Conservation (phyloP, 2,113 vertebrate genomes). For the Rhizomys pruinosus region DNA sequence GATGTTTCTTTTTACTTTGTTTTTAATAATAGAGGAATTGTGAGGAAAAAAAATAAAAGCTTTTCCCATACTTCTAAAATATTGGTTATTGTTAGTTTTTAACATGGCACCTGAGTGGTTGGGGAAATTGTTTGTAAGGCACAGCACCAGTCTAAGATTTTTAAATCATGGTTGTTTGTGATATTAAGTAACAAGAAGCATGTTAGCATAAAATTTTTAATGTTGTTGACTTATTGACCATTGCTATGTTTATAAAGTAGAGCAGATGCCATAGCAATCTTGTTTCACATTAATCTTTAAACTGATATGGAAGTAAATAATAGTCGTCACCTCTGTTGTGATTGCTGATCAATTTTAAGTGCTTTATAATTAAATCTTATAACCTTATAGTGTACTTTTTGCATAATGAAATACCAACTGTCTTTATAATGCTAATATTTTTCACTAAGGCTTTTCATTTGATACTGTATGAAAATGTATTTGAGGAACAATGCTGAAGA, state of each 20-base stretch:
- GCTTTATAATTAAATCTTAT: conserved; percentile 49
- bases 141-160: neutral
- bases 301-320: conserved; percentile 37
- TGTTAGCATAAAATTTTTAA: neutral
- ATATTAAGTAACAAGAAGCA: conserved; percentile 35
- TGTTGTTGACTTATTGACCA: neutral
- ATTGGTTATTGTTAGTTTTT: neutral
- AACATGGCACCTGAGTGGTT: neutral
- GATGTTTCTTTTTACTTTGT: no score
- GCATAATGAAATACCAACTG: conserved; percentile 15
- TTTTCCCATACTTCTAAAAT: neutral
- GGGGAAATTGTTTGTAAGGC: conserved; percentile 47
- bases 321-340: conserved; percentile 4
- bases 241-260: neutral
- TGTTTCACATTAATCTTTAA: conserved; percentile 34
- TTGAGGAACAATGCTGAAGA: conserved; percentile 10
- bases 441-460: neutral
- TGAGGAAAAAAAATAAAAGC: neutral
- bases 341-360: conserved; percentile 51
- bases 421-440: conserved; percentile 40
- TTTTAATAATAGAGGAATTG: neutral
- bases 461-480: conserved; percentile 44
- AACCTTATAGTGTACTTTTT: neutral
- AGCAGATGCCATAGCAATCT: conserved; percentile 40
- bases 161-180: neutral